Conservation (phyloP, 1,140 invertebrate species). For the Trachymyrmex septentrionalis region DNA sequence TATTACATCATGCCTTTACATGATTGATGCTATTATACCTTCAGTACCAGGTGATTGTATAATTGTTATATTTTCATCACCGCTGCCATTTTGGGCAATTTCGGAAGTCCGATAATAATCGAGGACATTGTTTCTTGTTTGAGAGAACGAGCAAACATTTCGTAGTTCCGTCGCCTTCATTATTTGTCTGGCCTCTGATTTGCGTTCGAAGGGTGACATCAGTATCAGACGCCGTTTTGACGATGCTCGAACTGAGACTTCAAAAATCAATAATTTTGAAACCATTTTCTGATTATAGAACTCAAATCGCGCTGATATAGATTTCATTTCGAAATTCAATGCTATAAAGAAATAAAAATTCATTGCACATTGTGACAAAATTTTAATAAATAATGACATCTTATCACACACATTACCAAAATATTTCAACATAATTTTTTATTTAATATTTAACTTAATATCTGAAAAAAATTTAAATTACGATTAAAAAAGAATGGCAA, state of each 20-base stretch:
- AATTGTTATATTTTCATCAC: constrained; percentile 76
- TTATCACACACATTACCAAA: too few relatives aligned
- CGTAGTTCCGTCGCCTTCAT: constrained; percentile 63
- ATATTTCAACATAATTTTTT: too few relatives aligned
- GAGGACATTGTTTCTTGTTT: constrained; percentile 67
- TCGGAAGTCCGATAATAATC: constrained; percentile 68
- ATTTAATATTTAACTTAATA: too few relatives aligned
- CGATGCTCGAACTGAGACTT: constrained; percentile 71
- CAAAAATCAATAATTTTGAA: constrained; percentile 19
- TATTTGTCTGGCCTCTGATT: constrained; percentile 68
- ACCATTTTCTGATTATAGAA: background rate
- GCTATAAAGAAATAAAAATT: too few relatives aligned
- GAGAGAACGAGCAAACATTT: constrained; percentile 61
- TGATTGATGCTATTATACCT: constrained; percentile 30
- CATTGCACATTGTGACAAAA: too few relatives aligned
- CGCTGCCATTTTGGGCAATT: constrained; percentile 72
- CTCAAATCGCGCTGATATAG: background rate
- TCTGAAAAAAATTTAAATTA: too few relatives aligned
- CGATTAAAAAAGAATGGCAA: too few relatives aligned
- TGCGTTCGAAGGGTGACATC: constrained; percentile 77
- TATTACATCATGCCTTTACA: background rate
- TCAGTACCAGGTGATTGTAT: constrained; percentile 67
- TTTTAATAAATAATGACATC: too few relatives aligned
- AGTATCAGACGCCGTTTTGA: constrained; percentile 77
- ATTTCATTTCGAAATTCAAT: too few relatives aligned